Evolutionary conservation across 2,888 invertebrate genomes (phyloP), one percentile per base, ranked within the genome.

Genomic region (Coecobrya sp.): DNA sequence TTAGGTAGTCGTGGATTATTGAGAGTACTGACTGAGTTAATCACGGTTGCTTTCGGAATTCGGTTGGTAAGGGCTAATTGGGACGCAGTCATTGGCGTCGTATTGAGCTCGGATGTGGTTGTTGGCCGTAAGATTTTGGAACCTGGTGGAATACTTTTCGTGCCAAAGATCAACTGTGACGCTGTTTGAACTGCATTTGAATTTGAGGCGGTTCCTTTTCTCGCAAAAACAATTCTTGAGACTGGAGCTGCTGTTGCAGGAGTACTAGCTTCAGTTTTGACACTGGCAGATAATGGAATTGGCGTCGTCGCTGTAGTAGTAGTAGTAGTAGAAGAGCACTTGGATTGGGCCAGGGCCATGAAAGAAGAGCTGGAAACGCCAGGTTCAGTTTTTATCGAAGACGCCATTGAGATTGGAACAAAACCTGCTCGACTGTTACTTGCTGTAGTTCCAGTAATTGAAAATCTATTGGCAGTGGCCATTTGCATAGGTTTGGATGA

Each of bases 171-270:
- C 0, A 91, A 52, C 25, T 91, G 86, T 2, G 91, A 91, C 3
- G 91, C 91, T 8, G 91, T 91, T 52, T 86, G 79, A 30, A 68
- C 25, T 11, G 79, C n/a, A 25, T 27, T 73, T 45, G 85, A 27
- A 25, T 27, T 73, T 45, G 85, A 27, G 8, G 45, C 13, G 19
- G 5, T 27, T 0, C 45, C 84, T 49, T 76, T 65, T 11, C 76
- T 89, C 0, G 84, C 89, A 73, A 89, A 89, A 45, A 89, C 73
- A 49, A 89, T 70, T 52, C 82, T 13, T 30, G 89, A 89, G 3
- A 27, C 89, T 55, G 89, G 30, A 5, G 79, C 19, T 22, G 89
- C 68, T 10, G 82, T 82, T 52, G 73, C 42, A 0, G 84, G 70
- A 30, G 22, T 82, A 36, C 0, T 45, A 7, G 5, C 16, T 13